Conservation (phyloP, 2,113 vertebrate species). For the Gobio gobio region DNA sequence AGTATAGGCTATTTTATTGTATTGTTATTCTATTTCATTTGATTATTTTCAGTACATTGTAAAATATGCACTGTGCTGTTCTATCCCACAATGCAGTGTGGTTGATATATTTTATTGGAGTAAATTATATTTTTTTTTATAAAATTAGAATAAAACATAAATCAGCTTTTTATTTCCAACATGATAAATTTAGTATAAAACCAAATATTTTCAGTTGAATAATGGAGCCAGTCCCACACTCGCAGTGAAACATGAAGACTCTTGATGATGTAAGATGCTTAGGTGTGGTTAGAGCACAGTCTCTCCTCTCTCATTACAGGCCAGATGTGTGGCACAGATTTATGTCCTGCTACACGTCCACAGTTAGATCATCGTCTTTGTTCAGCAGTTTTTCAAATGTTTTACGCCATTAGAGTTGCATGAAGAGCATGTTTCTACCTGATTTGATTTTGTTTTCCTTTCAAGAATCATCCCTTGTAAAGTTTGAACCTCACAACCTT, state of each 20-base stretch:
- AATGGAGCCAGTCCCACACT: neutral
- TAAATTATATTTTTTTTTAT: neutral
- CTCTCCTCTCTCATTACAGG: slow-evolving; percentile 8
- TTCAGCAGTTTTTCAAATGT: neutral
- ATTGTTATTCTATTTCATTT: neutral
- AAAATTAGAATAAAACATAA: too few species aligned
- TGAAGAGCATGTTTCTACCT: neutral
- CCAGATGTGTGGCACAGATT: neutral
- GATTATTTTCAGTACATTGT: neutral
- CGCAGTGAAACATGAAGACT: neutral
- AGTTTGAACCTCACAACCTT: slow-evolving; percentile 9
- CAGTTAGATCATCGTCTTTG: neutral
- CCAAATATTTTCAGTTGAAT: neutral
- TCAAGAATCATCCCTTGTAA: neutral
- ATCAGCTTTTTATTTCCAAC: neutral
- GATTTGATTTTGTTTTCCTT: neutral
- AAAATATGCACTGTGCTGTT: neutral
- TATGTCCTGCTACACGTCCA: neutral
- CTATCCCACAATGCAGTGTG: neutral
- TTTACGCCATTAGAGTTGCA: neutral
- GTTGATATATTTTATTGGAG: neutral
- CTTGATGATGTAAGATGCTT: neutral
- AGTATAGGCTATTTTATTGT: neutral
- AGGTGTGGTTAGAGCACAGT: neutral
- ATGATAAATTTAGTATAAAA: neutral